These are phyloP conservation scores for Pectinophora gossypiella DNA, from an alignment of 1,140 invertebrate genomes.

Conservation along the genomic window DNA sequence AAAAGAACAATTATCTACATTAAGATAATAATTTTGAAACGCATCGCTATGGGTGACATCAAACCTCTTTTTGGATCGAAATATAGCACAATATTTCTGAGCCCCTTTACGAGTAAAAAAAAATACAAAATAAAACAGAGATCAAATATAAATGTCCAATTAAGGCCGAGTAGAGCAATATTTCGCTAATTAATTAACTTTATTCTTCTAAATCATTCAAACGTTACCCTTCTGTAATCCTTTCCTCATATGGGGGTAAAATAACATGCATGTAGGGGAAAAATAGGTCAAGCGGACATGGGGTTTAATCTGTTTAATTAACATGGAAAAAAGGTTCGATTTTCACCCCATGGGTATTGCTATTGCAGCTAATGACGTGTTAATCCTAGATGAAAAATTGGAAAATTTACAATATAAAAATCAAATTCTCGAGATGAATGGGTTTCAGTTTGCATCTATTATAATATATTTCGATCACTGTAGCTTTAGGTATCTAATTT, in stretches of 20 bases:
- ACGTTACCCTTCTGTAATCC: constrained; percentile 24
- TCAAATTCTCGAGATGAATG: too few relatives aligned
- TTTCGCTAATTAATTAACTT: constrained; percentile 44
- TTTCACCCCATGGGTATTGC: constrained; percentile 23
- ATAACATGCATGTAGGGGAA: constrained; percentile 25
- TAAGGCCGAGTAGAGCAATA: constrained; percentile 18
- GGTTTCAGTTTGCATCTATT: too few relatives aligned
- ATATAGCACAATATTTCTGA: too few relatives aligned
- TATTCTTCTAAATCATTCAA: constrained; percentile 41
- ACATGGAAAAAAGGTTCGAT: constrained; percentile 42
- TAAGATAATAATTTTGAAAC: too few relatives aligned
- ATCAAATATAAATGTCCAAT: not conserved
- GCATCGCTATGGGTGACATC: too few relatives aligned
- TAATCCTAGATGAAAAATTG: constrained; percentile 22
- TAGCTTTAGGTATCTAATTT: too few relatives aligned
- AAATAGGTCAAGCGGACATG: constrained; percentile 42
- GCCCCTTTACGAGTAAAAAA: too few relatives aligned
- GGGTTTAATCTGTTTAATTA: constrained; percentile 46
- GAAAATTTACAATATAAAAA: too few relatives aligned
- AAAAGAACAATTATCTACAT: too few relatives aligned
- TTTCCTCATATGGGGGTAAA: constrained; percentile 18
- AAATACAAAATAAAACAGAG: too few relatives aligned
- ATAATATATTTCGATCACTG: too few relatives aligned
- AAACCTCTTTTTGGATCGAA: too few relatives aligned
- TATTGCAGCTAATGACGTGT: constrained; percentile 36